A percentile compares a stretch with the other conserved stretches of the same genome.
These are phyloP conservation scores for Anthophora plumipes DNA, from an alignment of 2,888 invertebrate species.

Conservation along the genomic window DNA sequence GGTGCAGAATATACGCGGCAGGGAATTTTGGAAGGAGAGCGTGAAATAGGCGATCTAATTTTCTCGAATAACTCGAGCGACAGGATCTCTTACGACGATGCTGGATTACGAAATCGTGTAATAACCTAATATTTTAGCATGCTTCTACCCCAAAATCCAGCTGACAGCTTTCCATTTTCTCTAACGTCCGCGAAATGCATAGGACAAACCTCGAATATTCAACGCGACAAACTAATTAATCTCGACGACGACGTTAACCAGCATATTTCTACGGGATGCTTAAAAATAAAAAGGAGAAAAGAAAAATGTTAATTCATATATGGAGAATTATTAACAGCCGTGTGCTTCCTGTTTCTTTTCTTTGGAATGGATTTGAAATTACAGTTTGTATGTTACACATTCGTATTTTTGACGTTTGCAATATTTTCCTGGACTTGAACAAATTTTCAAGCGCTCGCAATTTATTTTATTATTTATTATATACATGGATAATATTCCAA, in stretches of 20 bases:
- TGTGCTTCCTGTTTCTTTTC: no score
- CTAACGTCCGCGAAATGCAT: conserved; percentile 5
- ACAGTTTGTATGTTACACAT: no score
- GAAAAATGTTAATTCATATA: no score
- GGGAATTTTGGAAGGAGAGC: background rate
- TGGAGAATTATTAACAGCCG: no score
- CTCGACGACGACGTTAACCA: background rate
- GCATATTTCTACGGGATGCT: no score
- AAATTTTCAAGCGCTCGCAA: no score
- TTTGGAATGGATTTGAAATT: no score
- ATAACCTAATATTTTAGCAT: conserved; percentile 53
- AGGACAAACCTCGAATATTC: conserved; percentile 16
- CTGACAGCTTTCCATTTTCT: conserved; percentile 45
- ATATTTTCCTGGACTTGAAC: no score
- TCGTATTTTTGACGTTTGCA: no score
- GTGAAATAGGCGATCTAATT: conserved; percentile 44
- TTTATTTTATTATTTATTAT: no score
- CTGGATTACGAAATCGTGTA: conserved; percentile 45
- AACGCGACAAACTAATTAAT: conserved; percentile 17
- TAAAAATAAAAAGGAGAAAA: no score
- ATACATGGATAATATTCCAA: no score
- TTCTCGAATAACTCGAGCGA: conserved; percentile 27
- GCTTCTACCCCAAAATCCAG: conserved; percentile 17
- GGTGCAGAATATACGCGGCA: background rate
- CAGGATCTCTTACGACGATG: conserved; percentile 14